Evolutionary conservation across 2,888 invertebrate genomes (phyloP).

Genomic region (Dasysyrphus albostriatus): DNA sequence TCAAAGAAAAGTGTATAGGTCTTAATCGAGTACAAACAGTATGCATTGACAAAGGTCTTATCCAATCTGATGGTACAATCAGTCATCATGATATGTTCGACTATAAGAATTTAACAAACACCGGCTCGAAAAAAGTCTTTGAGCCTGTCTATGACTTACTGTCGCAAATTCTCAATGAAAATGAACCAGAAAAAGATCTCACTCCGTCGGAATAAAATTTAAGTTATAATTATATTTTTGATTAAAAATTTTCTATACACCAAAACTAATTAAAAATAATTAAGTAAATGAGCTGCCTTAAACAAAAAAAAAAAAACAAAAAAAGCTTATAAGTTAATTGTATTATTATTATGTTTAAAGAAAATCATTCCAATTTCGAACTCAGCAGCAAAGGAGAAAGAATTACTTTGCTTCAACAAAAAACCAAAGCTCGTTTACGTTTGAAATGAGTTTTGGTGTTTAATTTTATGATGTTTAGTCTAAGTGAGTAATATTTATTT

Average conservation of each 20-base stretch:
- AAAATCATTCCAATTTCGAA: conserved; percentile 56
- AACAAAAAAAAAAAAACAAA: conserved; percentile 52
- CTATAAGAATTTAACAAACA: conserved; percentile 93
- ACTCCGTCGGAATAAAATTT: conserved; percentile 87
- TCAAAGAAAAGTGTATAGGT: conserved; percentile 87
- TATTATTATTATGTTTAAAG: neutral
- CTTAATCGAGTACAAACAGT: conserved; percentile 91
- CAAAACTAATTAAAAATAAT: conserved; percentile 53
- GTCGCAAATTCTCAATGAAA: conserved; percentile 90
- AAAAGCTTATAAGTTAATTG: conserved; percentile 19
- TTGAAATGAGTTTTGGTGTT: conserved; percentile 11
- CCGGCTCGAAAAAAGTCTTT: conserved; percentile 94
- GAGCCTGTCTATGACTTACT: conserved; percentile 93
- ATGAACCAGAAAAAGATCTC: conserved; percentile 89
- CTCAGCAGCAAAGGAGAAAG: conserved; percentile 20
- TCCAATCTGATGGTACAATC: conserved; percentile 91
- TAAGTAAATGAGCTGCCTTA: conserved; percentile 67
- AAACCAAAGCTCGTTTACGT: conserved; percentile 8
- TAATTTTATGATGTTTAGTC: conserved; percentile 30
- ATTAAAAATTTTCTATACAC: conserved; percentile 51
- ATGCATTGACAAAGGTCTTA: conserved; percentile 90
- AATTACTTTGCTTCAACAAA: conserved; percentile 31
- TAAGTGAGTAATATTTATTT: conserved; percentile 69
- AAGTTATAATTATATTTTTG: conserved; percentile 65
- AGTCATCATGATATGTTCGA: conserved; percentile 97